These are phyloP conservation scores for Gryllus bimaculatus DNA, from an alignment of 1,140 invertebrate species.

Conservation along the genomic window DNA sequence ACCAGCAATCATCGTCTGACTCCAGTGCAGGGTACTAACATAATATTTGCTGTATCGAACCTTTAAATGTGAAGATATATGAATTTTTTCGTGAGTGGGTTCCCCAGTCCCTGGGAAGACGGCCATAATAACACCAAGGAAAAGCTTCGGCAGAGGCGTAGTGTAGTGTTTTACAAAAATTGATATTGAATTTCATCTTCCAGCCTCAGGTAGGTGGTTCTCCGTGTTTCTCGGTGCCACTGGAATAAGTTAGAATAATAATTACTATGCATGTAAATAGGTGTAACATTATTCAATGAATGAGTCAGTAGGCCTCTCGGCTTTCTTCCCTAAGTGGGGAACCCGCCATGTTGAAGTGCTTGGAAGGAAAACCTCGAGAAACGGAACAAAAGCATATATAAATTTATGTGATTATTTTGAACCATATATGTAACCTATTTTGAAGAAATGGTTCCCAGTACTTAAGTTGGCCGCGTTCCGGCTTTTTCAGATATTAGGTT, in stretches of 20 bases:
- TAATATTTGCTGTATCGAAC: slow-evolving; percentile 23
- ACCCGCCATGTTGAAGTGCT: slow-evolving; percentile 40
- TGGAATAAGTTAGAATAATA: slow-evolving; percentile 23
- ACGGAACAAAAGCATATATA: slow-evolving; percentile 6
- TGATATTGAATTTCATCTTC: slow-evolving; percentile 31
- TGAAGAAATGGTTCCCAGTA: background rate
- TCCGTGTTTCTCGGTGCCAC: slow-evolving; percentile 20
- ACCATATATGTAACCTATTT: background rate
- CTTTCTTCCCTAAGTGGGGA: slow-evolving; percentile 38
- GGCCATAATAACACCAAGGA: slow-evolving; percentile 39
- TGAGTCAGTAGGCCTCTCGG: slow-evolving; percentile 31
- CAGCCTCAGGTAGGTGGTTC: slow-evolving; percentile 33
- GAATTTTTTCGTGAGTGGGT: slow-evolving; percentile 27
- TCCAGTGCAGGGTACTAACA: slow-evolving; percentile 30
- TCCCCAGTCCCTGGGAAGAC: slow-evolving; percentile 30
- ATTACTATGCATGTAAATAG: slow-evolving; percentile 25
- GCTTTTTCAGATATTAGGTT: background rate
- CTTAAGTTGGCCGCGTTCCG: slow-evolving; percentile 9
- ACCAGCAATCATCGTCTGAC: slow-evolving; percentile 28
- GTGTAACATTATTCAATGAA: slow-evolving; percentile 23
- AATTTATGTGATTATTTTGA: background rate
- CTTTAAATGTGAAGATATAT: slow-evolving; percentile 22
- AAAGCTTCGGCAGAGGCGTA: slow-evolving; percentile 36
- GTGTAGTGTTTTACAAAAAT: slow-evolving; percentile 33
- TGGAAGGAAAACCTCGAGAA: slow-evolving; percentile 13